phyloP scores from a whole-genome alignment of 2,888 invertebrate species.

The Cataglyphis altisquamis region DNA sequence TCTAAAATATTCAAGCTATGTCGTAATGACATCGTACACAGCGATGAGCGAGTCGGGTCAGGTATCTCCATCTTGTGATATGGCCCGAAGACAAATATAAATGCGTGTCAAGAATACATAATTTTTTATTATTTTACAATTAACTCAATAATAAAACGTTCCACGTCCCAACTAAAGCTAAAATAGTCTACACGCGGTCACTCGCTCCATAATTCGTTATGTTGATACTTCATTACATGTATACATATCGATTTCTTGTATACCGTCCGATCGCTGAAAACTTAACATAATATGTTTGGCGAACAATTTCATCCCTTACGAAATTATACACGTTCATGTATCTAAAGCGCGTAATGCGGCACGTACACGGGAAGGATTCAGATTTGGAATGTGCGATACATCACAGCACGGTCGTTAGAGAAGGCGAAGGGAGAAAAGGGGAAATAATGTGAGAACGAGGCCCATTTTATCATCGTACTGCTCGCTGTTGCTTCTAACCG shows the following conservation, averaged over 20 bases:
- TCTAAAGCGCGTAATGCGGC: conserved; percentile 61
- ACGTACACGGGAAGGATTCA: conserved; percentile 66
- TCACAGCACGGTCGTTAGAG: conserved; percentile 60
- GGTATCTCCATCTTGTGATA: conserved; percentile 39
- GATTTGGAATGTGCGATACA: conserved; percentile 73
- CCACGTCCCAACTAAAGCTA: conserved; percentile 67
- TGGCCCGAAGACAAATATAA: background rate
- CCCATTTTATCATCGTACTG: conserved; percentile 40
- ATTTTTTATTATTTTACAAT: conserved; percentile 72
- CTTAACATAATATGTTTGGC: conserved; percentile 58
- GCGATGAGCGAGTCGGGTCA: conserved; percentile 11
- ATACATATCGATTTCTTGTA: conserved; percentile 18
- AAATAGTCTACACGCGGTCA: conserved; percentile 65
- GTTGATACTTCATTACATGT: conserved; percentile 36
- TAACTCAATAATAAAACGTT: conserved; percentile 70
- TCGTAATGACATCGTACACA: conserved; percentile 17
- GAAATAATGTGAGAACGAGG: conserved; percentile 49
- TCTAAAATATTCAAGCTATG: conserved; percentile 48
- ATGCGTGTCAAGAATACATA: conserved; percentile 65
- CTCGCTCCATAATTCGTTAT: conserved; percentile 48
- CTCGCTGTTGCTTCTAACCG: conserved; percentile 12
- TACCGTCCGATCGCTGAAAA: conserved; percentile 15
- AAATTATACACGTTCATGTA: conserved; percentile 64
- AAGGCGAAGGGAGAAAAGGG: background rate
- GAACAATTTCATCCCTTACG: conserved; percentile 64